phyloP scores from a whole-genome alignment of 2,797 vertebrate species.

The Nasua narica region DNA sequence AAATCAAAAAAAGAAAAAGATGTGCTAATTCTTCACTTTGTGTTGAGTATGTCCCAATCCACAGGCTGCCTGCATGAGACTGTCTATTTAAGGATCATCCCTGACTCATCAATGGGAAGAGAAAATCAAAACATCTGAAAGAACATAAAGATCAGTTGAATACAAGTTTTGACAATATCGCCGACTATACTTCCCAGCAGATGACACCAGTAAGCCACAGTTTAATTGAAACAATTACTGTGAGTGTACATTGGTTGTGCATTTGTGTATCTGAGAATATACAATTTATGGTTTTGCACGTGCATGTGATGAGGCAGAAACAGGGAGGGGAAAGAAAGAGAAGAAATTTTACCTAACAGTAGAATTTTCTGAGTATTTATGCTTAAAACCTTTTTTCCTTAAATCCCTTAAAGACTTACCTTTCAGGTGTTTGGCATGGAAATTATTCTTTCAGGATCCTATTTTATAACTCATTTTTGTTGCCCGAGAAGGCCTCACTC shows the following conservation, averaged over 20 bases:
- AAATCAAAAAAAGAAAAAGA: neutral
- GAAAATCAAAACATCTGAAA: neutral
- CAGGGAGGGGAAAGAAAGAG: neutral
- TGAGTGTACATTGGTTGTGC: neutral
- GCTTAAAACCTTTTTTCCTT: neutral
- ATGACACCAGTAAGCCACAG: neutral
- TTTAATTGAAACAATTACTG: neutral
- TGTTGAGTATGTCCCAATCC: neutral
- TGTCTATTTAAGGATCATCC: neutral
- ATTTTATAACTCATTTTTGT: neutral
- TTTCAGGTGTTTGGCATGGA: neutral
- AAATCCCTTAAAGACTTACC: neutral
- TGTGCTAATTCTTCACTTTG: neutral
- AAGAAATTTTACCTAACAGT: neutral
- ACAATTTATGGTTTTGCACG: neutral
- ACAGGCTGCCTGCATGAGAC: neutral
- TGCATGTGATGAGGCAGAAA: neutral
- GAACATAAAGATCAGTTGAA: neutral
- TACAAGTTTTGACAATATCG: neutral
- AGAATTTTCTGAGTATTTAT: neutral
- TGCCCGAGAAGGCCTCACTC: neutral
- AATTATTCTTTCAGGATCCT: neutral
- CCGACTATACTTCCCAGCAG: neutral
- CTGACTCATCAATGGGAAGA: neutral
- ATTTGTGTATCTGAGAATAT: neutral